Conservation (phyloP, 2,888 invertebrate species). For the Ophraella communa region DNA sequence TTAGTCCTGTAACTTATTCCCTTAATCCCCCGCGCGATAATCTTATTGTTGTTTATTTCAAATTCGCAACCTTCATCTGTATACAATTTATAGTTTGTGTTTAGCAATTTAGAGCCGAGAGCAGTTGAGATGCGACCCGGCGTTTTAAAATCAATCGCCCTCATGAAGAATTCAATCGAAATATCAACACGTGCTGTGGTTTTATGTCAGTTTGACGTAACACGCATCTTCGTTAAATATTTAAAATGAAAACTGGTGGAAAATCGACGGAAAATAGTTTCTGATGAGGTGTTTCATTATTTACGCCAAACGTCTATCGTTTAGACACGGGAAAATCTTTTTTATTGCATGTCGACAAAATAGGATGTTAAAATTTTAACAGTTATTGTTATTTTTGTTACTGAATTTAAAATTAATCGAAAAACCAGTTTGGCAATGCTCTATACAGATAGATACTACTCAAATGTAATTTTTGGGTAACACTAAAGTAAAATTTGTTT, state of each 20-base stretch:
- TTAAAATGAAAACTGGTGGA: constrained; percentile 19
- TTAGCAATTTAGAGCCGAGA: neutral
- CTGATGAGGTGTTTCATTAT: constrained; percentile 37
- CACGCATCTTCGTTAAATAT: constrained; percentile 45
- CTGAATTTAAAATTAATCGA: too few relatives aligned
- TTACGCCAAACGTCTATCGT: constrained; percentile 24
- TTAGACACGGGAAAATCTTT: neutral
- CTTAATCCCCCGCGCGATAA: too few relatives aligned
- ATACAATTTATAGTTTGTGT: too few relatives aligned
- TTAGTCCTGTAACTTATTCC: too few relatives aligned
- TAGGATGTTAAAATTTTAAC: too few relatives aligned
- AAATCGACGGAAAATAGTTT: constrained; percentile 10
- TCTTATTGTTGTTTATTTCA: too few relatives aligned
- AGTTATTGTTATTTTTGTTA: too few relatives aligned
- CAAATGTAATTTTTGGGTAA: too few relatives aligned
- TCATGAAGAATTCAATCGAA: constrained; percentile 51
- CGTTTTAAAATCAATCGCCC: constrained; percentile 42
- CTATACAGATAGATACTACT: too few relatives aligned
- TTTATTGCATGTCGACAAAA: neutral
- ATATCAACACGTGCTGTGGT: constrained; percentile 53
- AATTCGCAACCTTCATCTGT: neutral
- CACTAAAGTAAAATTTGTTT: too few relatives aligned
- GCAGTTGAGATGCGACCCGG: constrained; percentile 18
- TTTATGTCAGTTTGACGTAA: constrained; percentile 53
- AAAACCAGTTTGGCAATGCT: too few relatives aligned